phyloP scores from a whole-genome alignment of 1,140 invertebrate genomes.

The Frieseomelitta varia region DNA sequence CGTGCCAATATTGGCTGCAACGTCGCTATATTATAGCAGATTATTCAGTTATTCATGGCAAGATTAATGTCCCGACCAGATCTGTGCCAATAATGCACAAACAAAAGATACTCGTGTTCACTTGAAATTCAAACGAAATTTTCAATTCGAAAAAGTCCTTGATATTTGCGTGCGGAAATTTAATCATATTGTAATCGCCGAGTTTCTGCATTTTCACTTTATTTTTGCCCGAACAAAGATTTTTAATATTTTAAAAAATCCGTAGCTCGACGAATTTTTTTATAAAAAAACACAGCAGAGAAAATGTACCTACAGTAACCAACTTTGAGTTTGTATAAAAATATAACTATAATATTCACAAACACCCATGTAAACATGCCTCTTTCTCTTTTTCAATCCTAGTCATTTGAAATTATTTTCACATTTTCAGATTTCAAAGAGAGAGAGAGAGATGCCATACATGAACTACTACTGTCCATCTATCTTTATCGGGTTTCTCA shows the following conservation, averaged over 20 bases:
- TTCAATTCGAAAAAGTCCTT: neutral
- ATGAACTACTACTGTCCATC: neutral
- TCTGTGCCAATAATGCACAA: no score
- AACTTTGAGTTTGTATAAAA: neutral
- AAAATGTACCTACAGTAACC: no score
- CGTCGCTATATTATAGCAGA: no score
- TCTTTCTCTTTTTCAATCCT: neutral
- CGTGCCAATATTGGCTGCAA: no score
- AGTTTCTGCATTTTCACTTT: neutral
- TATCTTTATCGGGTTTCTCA: neutral
- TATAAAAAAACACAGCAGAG: no score
- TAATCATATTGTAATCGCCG: neutral
- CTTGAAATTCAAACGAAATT: neutral
- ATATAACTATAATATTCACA: neutral
- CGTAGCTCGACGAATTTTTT: neutral
- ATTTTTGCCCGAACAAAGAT: neutral
- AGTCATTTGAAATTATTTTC: neutral
- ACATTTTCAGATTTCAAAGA: neutral
- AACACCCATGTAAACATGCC: neutral
- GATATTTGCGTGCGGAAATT: neutral
- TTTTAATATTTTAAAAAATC: neutral
- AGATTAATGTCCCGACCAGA: no score
- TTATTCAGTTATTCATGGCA: no score
- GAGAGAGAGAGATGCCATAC: neutral
- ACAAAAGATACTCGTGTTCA: conserved; percentile 1